Percentiles rank a stretch among this genome's conserved stretches.
These are phyloP conservation scores for Corythornis cristatus DNA, from an alignment of 2,113 vertebrate species.

Conservation along the genomic window DNA sequence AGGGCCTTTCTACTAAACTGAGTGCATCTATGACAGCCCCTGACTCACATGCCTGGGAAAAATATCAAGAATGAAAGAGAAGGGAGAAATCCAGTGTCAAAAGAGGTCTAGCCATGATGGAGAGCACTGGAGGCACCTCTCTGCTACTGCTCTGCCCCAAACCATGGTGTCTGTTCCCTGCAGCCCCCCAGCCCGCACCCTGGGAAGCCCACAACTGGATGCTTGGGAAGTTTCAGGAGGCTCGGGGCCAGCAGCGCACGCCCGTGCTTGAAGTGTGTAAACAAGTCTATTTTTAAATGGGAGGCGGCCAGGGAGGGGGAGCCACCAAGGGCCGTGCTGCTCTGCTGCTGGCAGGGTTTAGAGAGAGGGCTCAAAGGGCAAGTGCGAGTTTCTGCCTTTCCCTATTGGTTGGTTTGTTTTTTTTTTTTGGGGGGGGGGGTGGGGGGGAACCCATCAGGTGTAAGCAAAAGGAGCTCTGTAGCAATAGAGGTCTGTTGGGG, in stretches of 20 bases:
- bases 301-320: not conserved
- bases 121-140: not conserved
- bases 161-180: not conserved
- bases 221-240: not conserved
- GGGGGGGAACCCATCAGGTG: not conserved
- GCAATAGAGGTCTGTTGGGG: not conserved
- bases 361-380: not conserved
- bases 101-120: not conserved
- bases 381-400: not conserved
- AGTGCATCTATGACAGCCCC: rapidly evolving
- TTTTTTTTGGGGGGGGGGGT: not conserved
- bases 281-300: constrained; percentile 67
- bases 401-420: not conserved
- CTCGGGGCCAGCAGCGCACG: not conserved
- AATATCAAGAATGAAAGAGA: not conserved
- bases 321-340: not conserved
- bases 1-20: not conserved
- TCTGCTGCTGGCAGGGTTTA: not conserved
- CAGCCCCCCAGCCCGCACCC: not conserved
- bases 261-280: not conserved
- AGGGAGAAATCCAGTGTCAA: not conserved
- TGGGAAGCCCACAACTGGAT: not conserved
- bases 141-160: rapidly evolving
- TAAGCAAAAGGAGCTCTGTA: not conserved
- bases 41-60: not conserved